Conservation (phyloP, 1,140 invertebrate genomes). For the Pseudomyrmex flavicornis region DNA sequence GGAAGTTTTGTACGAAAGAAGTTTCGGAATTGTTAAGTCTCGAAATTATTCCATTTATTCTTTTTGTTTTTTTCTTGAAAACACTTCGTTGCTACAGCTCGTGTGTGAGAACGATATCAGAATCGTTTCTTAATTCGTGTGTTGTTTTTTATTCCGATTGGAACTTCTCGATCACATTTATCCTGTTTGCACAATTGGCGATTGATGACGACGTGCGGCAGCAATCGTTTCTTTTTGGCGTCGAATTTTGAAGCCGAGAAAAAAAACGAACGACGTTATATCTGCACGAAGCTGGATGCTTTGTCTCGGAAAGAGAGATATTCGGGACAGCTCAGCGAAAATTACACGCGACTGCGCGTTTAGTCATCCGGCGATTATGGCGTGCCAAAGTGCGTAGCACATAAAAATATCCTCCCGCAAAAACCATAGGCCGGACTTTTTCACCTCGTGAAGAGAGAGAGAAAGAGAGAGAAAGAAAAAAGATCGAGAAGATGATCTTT, state of each 20-base stretch:
- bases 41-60: not conserved
- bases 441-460: not conserved
- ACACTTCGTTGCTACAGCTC: not conserved
- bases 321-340: constrained; percentile 59
- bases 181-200: constrained; percentile 46
- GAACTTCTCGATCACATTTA: constrained; percentile 25
- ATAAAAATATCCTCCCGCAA: constrained; percentile 54
- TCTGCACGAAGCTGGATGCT: constrained; percentile 36
- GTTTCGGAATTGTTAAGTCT: too few relatives aligned
- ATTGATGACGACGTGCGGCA: constrained; percentile 20
- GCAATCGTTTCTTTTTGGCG: not conserved
- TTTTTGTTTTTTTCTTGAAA: not conserved
- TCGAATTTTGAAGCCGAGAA: constrained; percentile 22
- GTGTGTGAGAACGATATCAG: not conserved
- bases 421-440: constrained; percentile 24
- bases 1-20: not conserved
- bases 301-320: constrained; percentile 39
- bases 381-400: constrained; percentile 32
- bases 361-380: constrained; percentile 65
- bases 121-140: constrained; percentile 28
- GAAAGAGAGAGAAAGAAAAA: too few relatives aligned
- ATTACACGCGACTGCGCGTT: constrained; percentile 58
- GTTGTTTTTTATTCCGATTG: not conserved
- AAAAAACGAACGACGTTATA: constrained; percentile 15
- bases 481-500: not conserved